Evolutionary conservation across 2,797 vertebrate genomes (phyloP).

Genomic region (Pachyuromys duprasi): DNA sequence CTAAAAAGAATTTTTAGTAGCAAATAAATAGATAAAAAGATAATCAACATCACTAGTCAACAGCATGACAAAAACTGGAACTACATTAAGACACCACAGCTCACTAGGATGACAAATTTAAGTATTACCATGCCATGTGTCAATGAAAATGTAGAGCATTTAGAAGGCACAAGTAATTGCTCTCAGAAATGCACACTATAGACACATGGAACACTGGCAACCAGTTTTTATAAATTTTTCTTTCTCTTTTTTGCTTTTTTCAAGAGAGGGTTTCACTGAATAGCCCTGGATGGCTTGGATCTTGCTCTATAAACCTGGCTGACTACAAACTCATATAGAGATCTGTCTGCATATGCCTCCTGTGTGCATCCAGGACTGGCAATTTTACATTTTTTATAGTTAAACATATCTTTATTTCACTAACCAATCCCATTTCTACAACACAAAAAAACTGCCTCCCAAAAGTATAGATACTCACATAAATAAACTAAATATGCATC

Average conservation of each 20-base stretch:
- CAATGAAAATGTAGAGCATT: background rate
- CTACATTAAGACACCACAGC: background rate
- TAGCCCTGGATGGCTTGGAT: background rate
- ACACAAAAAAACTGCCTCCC: conserved; percentile 33
- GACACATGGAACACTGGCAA: background rate
- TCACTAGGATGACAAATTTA: conserved; percentile 37
- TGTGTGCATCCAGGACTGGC: background rate
- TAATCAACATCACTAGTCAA: background rate
- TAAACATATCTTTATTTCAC: conserved; percentile 61
- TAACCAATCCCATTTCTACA: conserved; percentile 49
- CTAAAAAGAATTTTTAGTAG: conserved; percentile 31
- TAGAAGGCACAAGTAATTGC: background rate
- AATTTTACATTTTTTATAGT: background rate
- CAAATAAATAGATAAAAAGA: conserved; percentile 38
- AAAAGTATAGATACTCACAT: conserved; percentile 62
- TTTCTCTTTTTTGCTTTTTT: background rate
- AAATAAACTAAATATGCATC: conserved; percentile 60
- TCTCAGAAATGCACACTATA: conserved; percentile 25
- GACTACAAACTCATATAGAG: background rate
- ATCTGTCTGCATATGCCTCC: background rate
- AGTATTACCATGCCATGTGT: conserved; percentile 35
- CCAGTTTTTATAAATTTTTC: background rate
- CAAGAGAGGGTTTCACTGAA: background rate
- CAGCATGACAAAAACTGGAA: conserved; percentile 15
- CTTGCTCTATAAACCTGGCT: background rate